Evolutionary conservation across 1,140 invertebrate species (phyloP).

Genomic region (Matsumurasca onukii): DNA sequence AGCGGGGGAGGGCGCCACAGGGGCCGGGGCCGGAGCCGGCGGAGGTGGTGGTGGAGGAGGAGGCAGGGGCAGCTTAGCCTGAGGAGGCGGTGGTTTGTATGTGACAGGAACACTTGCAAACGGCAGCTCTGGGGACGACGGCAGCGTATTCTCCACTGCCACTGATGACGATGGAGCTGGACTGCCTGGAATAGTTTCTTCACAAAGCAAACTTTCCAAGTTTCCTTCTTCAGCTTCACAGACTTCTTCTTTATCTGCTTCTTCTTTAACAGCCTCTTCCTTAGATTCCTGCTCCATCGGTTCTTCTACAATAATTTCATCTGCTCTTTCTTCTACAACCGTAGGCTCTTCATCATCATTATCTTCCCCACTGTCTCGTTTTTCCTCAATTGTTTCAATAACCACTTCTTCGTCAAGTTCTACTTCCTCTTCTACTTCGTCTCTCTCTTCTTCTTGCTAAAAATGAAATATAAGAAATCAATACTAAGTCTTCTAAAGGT

Average conservation of each 20-base stretch:
- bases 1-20: conserved; percentile 40
- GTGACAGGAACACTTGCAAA: conserved; percentile 62
- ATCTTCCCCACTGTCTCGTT: conserved; percentile 18
- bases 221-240: conserved; percentile 32
- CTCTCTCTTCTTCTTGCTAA: conserved; percentile 33
- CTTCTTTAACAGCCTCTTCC: conserved; percentile 42
- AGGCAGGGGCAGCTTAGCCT: conserved; percentile 34
- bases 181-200: conserved; percentile 85
- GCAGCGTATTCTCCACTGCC: conserved; percentile 39
- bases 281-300: neutral
- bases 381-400: conserved; percentile 42
- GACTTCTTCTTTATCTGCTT: too few species aligned
- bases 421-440: conserved; percentile 42
- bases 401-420: conserved; percentile 44
- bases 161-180: conserved; percentile 60
- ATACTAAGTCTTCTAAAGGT: too few species aligned
- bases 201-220: conserved; percentile 67
- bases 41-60: conserved; percentile 7
- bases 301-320: conserved; percentile 30
- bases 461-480: too few species aligned
- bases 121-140: conserved; percentile 53
- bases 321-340: neutral
- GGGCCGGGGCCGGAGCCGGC: conserved; percentile 22
- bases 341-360: conserved; percentile 27
- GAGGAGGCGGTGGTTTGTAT: conserved; percentile 35